These are phyloP conservation scores for Rhabdophis nuchalis DNA, from an alignment of 2,797 vertebrate species.

Conservation along the genomic window DNA sequence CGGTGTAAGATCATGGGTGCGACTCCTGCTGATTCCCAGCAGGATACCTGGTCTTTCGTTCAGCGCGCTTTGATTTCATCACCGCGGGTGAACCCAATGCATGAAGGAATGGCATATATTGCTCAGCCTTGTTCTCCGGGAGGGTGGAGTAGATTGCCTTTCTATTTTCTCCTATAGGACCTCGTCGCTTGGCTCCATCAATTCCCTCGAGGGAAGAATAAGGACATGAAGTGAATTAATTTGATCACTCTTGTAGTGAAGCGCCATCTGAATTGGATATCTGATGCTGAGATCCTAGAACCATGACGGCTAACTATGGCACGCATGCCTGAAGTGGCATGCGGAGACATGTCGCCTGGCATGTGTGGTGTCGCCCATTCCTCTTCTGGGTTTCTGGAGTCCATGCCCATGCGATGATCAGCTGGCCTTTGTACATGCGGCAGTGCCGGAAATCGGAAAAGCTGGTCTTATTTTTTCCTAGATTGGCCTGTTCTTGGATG, in stretches of 20 bases:
- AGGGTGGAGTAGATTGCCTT: background rate
- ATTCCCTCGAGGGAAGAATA: background rate
- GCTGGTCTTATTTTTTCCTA: background rate
- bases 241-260: background rate
- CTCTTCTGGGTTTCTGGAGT: too few species aligned
- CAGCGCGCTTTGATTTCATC: background rate
- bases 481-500: background rate
- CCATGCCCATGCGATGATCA: too few species aligned
- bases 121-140: background rate
- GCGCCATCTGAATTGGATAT: background rate
- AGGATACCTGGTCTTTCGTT: background rate
- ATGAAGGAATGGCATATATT: background rate
- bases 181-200: background rate
- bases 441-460: too few species aligned
- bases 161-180: background rate
- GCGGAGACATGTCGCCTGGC: too few species aligned
- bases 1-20: background rate
- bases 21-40: background rate
- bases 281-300: background rate
- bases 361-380: too few species aligned
- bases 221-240: background rate
- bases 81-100: background rate
- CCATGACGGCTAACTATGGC: too few species aligned
- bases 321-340: too few species aligned
- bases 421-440: too few species aligned